A percentile compares a stretch with the other conserved stretches of the same genome.
Conservation (phyloP, 2,888 invertebrate species). For the Sarcophaga carnaria region DNA sequence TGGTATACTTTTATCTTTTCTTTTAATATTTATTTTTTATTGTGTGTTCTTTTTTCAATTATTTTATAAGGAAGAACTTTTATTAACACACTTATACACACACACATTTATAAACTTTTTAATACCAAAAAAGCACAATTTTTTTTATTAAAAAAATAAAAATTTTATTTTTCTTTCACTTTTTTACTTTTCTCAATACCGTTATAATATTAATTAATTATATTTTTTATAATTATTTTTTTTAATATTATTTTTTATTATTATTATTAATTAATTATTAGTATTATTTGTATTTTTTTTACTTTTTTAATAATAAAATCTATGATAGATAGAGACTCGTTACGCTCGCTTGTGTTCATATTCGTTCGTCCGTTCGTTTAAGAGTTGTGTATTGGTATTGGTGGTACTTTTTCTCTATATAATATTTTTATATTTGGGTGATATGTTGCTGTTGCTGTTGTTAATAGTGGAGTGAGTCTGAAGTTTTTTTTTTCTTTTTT, state of each 20-base stretch:
- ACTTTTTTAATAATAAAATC: slow-evolving; percentile 21
- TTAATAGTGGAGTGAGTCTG: slow-evolving; percentile 27
- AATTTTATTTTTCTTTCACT: neutral
- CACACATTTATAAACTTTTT: neutral
- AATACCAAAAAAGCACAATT: neutral
- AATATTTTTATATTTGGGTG: slow-evolving; percentile 4
- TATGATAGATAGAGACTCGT: slow-evolving; percentile 31
- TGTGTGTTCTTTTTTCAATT: neutral
- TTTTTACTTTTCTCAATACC: neutral
- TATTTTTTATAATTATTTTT: neutral
- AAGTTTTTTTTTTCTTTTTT: slow-evolving; percentile 36
- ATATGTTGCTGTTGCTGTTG: slow-evolving; percentile 27
- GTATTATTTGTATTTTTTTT: neutral
- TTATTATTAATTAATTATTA: neutral
- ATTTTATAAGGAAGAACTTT: slow-evolving; percentile 5
- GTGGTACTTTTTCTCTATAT: slow-evolving; percentile 48
- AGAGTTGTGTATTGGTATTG: slow-evolving; percentile 9
- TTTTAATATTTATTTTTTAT: neutral
- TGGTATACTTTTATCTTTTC: slow-evolving; percentile 36
- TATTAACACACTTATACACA: slow-evolving; percentile 6
- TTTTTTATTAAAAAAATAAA: neutral
- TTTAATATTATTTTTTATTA: neutral
- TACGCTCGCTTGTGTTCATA: neutral
- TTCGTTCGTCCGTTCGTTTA: slow-evolving; percentile 24
- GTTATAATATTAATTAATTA: neutral